Conservation (phyloP, 2,113 vertebrate genomes). For the Ictalurus furcatus region DNA sequence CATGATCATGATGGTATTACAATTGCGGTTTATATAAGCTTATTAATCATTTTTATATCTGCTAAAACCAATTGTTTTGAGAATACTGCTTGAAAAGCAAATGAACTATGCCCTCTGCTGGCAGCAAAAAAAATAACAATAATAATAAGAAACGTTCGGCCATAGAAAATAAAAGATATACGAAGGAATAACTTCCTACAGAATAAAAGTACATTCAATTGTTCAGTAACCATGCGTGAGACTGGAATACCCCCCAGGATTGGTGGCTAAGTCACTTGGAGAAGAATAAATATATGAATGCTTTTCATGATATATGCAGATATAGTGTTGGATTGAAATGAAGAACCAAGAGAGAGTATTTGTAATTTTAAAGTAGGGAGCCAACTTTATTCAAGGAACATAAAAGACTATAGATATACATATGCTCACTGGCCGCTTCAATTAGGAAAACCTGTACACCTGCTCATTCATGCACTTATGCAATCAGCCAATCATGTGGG, state of each 20-base stretch:
- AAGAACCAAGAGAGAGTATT: not conserved
- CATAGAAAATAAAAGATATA: not conserved
- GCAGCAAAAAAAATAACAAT: not conserved
- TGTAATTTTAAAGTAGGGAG: not conserved
- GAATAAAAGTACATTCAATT: not conserved
- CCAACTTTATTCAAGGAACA: not conserved
- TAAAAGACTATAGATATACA: conserved; percentile 1
- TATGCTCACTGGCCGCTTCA: not conserved
- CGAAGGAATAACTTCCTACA: not conserved
- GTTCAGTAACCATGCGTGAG: not conserved
- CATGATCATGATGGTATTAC: too few relatives aligned
- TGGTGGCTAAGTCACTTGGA: not conserved
- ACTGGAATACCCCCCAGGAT: not conserved
- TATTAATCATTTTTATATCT: not conserved
- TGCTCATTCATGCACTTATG: not conserved
- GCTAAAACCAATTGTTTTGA: not conserved
- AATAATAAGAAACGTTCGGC: too few relatives aligned
- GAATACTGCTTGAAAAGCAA: not conserved
- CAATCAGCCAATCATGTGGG: not conserved
- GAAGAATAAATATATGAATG: not conserved
- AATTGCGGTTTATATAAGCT: too few relatives aligned
- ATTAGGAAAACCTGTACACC: not conserved
- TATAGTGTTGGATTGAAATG: not conserved
- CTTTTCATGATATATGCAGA: not conserved
- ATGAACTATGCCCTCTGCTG: not conserved